These are phyloP conservation scores for Tachypleus tridentatus DNA, from an alignment of 1,140 invertebrate genomes.

Conservation along the genomic window DNA sequence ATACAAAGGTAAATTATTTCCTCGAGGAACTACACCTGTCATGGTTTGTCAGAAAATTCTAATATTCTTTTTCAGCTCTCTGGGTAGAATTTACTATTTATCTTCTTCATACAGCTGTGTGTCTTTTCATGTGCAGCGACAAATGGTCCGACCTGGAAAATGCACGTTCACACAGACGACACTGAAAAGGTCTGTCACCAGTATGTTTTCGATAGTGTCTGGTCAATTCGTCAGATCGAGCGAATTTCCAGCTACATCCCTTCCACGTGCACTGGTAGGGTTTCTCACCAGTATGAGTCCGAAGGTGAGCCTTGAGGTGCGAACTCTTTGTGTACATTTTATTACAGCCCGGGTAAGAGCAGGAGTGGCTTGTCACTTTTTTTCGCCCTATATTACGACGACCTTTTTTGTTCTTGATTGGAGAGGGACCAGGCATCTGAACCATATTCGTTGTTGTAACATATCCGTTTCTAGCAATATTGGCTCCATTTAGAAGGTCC, in stretches of 20 bases:
- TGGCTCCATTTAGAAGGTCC: too few relatives aligned
- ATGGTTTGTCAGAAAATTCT: too few relatives aligned
- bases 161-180: slow-evolving; percentile 33
- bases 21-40: too few relatives aligned
- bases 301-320: slow-evolving; percentile 52
- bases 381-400: slow-evolving; percentile 36
- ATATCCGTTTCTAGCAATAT: too few relatives aligned
- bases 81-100: too few relatives aligned
- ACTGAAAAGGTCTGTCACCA: slow-evolving; percentile 34
- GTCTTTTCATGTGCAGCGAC: slow-evolving; percentile 39
- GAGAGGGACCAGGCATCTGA: neutral
- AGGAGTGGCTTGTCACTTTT: slow-evolving; percentile 43
- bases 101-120: slow-evolving; percentile 16
- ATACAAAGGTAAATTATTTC: too few relatives aligned
- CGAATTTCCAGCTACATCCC: slow-evolving; percentile 46
- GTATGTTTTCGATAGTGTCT: slow-evolving; percentile 36
- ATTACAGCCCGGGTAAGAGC: slow-evolving; percentile 47
- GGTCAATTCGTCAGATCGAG: slow-evolving; percentile 44
- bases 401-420: slow-evolving; percentile 22
- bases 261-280: slow-evolving; percentile 44
- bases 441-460: too few relatives aligned
- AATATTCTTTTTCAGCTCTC: too few relatives aligned
- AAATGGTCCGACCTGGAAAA: slow-evolving; percentile 41
- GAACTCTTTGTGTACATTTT: slow-evolving; percentile 60
- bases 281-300: slow-evolving; percentile 50